Conservation (phyloP, 2,797 vertebrate species). For the Tauraco hartlaubi region DNA sequence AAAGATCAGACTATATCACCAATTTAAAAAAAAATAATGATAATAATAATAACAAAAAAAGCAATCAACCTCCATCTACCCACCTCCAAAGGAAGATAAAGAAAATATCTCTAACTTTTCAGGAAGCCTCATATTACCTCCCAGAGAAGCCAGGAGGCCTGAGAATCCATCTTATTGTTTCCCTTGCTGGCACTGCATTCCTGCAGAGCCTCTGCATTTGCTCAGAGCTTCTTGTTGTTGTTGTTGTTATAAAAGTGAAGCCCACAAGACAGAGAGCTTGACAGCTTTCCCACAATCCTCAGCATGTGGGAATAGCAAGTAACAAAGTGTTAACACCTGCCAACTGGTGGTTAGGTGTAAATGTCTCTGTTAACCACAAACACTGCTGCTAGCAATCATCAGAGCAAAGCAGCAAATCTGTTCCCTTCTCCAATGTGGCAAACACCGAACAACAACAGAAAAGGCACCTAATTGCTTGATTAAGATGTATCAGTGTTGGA, state of each 20-base stretch:
- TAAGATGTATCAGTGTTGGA: conserved; percentile 80
- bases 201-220: conserved; percentile 3
- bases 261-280: conserved; percentile 91
- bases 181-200: neutral
- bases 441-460: conserved; percentile 69
- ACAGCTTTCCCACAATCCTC: conserved; percentile 97
- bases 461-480: conserved; percentile 83
- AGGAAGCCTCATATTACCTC: neutral
- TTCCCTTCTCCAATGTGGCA: conserved; percentile 78
- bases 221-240: conserved; percentile 32
- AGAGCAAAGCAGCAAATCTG: conserved; percentile 88
- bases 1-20: neutral
- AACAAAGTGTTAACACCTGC: conserved; percentile 95
- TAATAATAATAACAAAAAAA: too few relatives aligned
- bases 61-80: neutral
- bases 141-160: neutral
- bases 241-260: conserved; percentile 77
- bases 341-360: conserved; percentile 98
- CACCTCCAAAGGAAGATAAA: neutral
- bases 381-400: conserved; percentile 86
- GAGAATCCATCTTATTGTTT: conserved; percentile 29
- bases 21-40: neutral
- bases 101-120: neutral
- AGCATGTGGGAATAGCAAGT: conserved; percentile 94
- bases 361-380: conserved; percentile 97